Evolutionary conservation across 2,888 invertebrate species (phyloP).

Genomic region (Panzeria rudis): DNA sequence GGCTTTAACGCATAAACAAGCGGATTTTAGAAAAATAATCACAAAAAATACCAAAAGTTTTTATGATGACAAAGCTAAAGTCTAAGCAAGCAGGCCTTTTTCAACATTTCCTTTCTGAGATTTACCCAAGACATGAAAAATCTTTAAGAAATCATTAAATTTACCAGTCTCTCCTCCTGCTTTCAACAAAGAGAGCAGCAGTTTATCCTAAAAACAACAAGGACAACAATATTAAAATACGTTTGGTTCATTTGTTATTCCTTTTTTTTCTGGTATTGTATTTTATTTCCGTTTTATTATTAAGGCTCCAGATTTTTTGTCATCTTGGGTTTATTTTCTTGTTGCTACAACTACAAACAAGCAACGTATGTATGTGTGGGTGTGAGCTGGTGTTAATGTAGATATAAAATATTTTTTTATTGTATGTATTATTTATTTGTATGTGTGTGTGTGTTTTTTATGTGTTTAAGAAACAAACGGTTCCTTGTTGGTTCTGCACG

Average conservation of each 20-base stretch:
- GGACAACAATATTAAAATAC: slow-evolving; percentile 48
- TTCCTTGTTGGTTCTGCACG: slow-evolving; percentile 67
- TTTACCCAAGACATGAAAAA: neutral
- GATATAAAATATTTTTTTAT: slow-evolving; percentile 62
- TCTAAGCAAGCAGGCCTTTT: slow-evolving; percentile 19
- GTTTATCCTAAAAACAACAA: slow-evolving; percentile 25
- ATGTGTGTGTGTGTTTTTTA: slow-evolving; percentile 50
- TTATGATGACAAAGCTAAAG: slow-evolving; percentile 44
- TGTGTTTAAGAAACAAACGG: slow-evolving; percentile 63
- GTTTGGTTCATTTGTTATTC: slow-evolving; percentile 38
- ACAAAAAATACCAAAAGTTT: slow-evolving; percentile 18
- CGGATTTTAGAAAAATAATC: slow-evolving; percentile 8
- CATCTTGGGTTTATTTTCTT: slow-evolving; percentile 47
- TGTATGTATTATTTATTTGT: slow-evolving; percentile 57
- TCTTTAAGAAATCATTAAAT: neutral
- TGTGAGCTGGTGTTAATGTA: slow-evolving; percentile 54
- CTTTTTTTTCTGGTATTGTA: slow-evolving; percentile 76
- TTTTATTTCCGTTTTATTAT: slow-evolving; percentile 82
- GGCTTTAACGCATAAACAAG: neutral
- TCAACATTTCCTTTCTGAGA: neutral
- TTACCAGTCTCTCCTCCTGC: neutral
- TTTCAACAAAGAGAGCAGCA: neutral
- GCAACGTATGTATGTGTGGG: neutral
- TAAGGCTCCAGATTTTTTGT: slow-evolving; percentile 72
- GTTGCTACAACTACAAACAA: neutral